Evolutionary conservation across 1,140 invertebrate species (phyloP).

Genomic region (Lepidurus apus): DNA sequence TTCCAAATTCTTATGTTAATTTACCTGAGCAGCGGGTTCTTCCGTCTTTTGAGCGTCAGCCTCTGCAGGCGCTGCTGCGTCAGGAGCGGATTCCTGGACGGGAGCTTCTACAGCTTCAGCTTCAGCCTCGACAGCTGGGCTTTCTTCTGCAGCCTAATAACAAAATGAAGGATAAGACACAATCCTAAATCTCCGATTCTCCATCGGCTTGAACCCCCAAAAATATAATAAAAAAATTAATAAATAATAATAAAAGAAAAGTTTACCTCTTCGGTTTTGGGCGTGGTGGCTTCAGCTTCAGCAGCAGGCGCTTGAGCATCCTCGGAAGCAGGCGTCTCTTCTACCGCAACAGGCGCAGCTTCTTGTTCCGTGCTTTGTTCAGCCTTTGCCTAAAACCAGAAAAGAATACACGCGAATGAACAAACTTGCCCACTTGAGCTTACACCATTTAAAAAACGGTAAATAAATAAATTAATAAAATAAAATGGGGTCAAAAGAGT

Average conservation of each 20-base stretch:
- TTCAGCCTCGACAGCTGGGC: constrained; percentile 5
- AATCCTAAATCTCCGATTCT: neutral
- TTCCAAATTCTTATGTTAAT: neutral
- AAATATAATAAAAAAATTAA: neutral
- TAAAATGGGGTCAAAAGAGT: neutral
- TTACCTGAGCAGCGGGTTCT: constrained; percentile 1
- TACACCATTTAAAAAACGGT: too few relatives aligned
- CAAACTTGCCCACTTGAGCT: neutral
- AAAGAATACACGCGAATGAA: neutral
- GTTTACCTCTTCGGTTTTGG: constrained; percentile 2
- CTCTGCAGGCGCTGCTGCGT: neutral
- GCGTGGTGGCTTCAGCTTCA: constrained; percentile 13
- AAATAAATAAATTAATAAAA: neutral
- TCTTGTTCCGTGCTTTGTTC: constrained; percentile 21
- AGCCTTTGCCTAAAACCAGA: neutral
- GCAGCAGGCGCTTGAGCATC: neutral
- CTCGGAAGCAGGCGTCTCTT: neutral
- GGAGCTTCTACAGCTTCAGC: neutral
- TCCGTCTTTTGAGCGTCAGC: neutral
- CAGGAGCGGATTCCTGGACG: neutral
- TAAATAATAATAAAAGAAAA: neutral
- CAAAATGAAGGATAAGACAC: neutral
- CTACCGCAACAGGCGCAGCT: neutral
- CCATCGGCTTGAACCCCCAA: neutral
- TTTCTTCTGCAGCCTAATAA: constrained; percentile 12